A percentile compares a stretch with the other conserved stretches of the same genome.
These are phyloP conservation scores for Netelia virgata DNA, from an alignment of 2,888 invertebrate species.

Conservation along the genomic window DNA sequence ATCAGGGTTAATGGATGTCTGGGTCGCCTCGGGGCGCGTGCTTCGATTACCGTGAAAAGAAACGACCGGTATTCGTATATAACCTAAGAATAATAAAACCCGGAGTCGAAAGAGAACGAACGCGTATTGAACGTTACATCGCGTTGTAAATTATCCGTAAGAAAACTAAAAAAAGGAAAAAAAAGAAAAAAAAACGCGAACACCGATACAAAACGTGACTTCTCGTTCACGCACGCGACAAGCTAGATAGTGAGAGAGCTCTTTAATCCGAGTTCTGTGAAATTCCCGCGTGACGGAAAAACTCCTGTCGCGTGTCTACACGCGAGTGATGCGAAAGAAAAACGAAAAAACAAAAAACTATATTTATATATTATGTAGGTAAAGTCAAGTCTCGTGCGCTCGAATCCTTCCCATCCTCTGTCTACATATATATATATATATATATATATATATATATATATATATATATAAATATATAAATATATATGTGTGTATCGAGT, in stretches of 20 bases:
- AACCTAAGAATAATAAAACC: neutral
- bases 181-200: neutral
- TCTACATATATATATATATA: neutral
- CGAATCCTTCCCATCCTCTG: neutral
- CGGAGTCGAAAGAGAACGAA: neutral
- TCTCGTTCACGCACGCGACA: conserved; percentile 42
- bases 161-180: neutral
- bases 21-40: conserved; percentile 61
- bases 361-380: neutral
- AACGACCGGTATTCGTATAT: neutral
- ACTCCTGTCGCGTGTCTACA: conserved; percentile 20
- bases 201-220: conserved; percentile 2
- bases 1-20: conserved; percentile 65
- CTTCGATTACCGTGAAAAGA: conserved; percentile 43
- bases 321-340: conserved; percentile 26
- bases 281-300: conserved; percentile 60
- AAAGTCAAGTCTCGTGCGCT: conserved; percentile 16
- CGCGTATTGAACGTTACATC: neutral
- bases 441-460: neutral
- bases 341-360: neutral
- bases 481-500: conserved; percentile 16
- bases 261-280: conserved; percentile 10
- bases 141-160: neutral
- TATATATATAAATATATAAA: neutral
- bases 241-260: conserved; percentile 20